These are phyloP conservation scores for Ispidina lecontei DNA, from an alignment of 2,797 vertebrate genomes.

Conservation along the genomic window DNA sequence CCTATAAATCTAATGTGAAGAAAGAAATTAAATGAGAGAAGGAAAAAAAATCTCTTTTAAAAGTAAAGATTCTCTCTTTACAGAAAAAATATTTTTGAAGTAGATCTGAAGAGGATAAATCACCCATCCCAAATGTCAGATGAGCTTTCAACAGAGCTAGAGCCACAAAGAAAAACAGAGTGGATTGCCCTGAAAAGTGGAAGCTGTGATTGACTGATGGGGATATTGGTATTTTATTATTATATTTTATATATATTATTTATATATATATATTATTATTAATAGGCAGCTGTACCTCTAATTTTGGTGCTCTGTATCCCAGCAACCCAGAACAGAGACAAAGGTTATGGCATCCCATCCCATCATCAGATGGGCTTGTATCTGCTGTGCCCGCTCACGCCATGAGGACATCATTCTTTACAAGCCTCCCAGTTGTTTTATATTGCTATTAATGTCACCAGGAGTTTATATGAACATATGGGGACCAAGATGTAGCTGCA, in stretches of 20 bases:
- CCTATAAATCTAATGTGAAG: neutral
- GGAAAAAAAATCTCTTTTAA: neutral
- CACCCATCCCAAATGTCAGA: neutral
- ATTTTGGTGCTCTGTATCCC: neutral
- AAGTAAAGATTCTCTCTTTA: neutral
- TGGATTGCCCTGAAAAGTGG: neutral
- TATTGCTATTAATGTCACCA: neutral
- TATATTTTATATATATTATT: no score
- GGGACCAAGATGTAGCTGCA: neutral
- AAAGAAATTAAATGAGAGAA: neutral
- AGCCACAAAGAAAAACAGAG: neutral
- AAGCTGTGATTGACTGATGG: neutral
- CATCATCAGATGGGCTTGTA: neutral
- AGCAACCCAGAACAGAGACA: neutral
- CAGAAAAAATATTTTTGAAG: neutral
- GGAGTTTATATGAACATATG: neutral
- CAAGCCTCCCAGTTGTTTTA: fast-evolving
- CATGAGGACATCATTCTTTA: neutral
- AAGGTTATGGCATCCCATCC: neutral
- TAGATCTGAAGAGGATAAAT: neutral
- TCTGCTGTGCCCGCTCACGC: neutral
- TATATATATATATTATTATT: neutral
- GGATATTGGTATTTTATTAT: neutral
- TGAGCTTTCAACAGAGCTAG: neutral
- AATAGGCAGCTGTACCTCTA: neutral